A percentile compares a stretch with the other conserved stretches of the same genome.
Evolutionary conservation across 2,113 vertebrate genomes (phyloP).

Genomic region (Chauna torquata): DNA sequence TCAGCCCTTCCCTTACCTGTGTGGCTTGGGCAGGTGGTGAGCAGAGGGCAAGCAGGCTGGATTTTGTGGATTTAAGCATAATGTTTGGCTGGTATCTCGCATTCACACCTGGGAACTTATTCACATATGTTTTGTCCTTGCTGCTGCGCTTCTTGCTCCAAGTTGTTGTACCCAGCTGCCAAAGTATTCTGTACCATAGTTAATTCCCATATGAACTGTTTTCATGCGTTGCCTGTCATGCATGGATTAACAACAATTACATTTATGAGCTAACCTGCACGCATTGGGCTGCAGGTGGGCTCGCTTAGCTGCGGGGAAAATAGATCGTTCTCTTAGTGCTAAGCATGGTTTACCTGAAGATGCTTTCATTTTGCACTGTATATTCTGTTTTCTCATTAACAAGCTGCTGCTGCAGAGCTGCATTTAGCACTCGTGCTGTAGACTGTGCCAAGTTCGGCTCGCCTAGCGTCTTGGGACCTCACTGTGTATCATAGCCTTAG

Average conservation of each 20-base stretch:
- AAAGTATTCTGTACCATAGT: accelerated
- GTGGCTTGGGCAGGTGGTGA: background rate
- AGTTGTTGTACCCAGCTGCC: background rate
- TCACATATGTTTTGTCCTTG: accelerated
- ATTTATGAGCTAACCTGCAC: background rate
- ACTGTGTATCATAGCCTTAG: background rate
- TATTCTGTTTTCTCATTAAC: background rate
- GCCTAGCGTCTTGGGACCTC: background rate
- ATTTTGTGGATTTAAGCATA: accelerated
- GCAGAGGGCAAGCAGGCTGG: background rate
- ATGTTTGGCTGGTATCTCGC: accelerated
- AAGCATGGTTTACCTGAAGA: background rate
- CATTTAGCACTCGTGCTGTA: background rate
- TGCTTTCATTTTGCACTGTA: accelerated
- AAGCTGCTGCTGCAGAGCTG: background rate
- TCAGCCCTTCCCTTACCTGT: accelerated
- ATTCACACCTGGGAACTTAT: background rate
- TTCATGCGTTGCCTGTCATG: background rate
- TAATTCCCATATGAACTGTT: accelerated
- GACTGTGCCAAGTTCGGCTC: background rate
- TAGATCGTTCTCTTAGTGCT: accelerated
- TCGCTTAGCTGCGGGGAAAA: background rate
- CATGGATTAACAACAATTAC: background rate
- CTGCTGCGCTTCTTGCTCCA: accelerated
- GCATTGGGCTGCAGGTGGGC: background rate